Conservation (phyloP, 1,140 invertebrate species). For the Potamilus streckersoni region DNA sequence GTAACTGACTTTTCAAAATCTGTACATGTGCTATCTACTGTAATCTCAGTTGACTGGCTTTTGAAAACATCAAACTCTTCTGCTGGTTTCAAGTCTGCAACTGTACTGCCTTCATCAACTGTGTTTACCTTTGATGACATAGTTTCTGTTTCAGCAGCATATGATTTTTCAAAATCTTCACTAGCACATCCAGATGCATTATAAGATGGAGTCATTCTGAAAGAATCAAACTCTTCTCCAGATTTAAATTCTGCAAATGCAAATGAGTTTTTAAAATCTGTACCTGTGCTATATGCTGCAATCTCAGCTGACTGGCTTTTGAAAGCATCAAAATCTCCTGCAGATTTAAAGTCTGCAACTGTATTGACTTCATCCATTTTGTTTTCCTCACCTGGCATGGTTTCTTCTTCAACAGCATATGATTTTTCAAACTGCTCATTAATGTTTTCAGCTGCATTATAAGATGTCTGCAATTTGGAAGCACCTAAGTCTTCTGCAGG, state of each 20-base stretch:
- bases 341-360: too few species aligned
- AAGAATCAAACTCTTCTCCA: too few species aligned
- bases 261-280: too few species aligned
- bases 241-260: too few species aligned
- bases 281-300: too few species aligned
- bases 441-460: background rate
- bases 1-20: too few species aligned
- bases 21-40: background rate
- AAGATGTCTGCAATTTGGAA: background rate
- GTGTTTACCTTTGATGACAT: background rate
- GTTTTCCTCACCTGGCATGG: background rate
- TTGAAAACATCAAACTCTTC: slow-evolving; percentile 7
- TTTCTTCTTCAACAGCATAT: background rate
- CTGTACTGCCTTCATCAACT: too few species aligned
- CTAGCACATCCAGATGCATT: too few species aligned
- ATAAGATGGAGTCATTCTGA: too few species aligned
- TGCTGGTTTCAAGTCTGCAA: background rate
- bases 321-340: too few species aligned
- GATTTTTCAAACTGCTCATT: slow-evolving; percentile 6
- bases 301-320: too few species aligned
- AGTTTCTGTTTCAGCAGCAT: background rate
- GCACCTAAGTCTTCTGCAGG: background rate
- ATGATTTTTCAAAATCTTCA: background rate
- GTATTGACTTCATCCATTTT: too few species aligned
- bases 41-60: slow-evolving; percentile 6